Conservation (phyloP, 2,888 invertebrate species). For the Macrophya annulata region DNA sequence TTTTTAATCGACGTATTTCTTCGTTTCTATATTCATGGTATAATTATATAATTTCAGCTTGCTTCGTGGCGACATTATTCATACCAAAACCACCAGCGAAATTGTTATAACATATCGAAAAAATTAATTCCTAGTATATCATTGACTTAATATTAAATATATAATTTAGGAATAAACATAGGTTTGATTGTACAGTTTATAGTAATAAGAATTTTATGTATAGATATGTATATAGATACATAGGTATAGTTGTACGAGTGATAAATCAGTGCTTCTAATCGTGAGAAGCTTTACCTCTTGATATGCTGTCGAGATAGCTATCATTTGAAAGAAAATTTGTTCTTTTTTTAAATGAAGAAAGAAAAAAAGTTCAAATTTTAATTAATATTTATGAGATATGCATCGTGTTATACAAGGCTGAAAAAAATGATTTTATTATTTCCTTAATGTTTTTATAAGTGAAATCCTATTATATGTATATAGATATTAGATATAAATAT, state of each 20-base stretch:
- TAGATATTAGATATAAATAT: neutral
- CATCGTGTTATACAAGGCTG: neutral
- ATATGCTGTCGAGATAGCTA: neutral
- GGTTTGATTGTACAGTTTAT: constrained; percentile 1
- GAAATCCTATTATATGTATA: neutral
- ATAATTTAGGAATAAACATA: neutral
- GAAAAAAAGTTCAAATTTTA: neutral
- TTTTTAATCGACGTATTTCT: too few species aligned
- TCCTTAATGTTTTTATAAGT: neutral
- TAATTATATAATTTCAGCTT: constrained; percentile 7
- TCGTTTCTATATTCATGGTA: neutral
- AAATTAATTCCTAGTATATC: neutral
- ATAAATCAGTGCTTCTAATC: neutral
- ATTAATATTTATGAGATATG: neutral
- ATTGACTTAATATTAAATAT: neutral
- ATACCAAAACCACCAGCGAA: constrained; percentile 43
- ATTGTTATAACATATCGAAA: constrained; percentile 4
- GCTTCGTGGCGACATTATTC: constrained; percentile 31
- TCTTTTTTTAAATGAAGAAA: neutral
- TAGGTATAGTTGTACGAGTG: neutral
- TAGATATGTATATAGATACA: neutral
- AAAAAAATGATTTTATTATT: neutral
- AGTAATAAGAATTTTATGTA: neutral
- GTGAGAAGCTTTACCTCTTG: neutral
- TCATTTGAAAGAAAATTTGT: neutral